Base-by-base conservation (phyloP, 2,797 vertebrate genomes). In the Sebastes steindachneri region DNA sequence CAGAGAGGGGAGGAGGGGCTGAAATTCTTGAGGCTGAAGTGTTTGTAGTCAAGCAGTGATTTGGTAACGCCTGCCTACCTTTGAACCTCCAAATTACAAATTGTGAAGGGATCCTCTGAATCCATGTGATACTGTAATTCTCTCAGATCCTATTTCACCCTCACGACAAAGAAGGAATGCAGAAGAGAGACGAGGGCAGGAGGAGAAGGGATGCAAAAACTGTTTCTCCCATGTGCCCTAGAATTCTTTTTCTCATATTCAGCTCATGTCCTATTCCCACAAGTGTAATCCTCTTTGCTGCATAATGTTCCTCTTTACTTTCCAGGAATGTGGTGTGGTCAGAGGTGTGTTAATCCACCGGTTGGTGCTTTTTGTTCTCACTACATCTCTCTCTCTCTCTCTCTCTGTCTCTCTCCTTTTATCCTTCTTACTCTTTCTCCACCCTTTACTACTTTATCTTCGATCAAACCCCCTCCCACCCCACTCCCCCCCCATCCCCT, bases 231-330 rank as follows among this genome's bases (percentile, higher is more conserved):
- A 23, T 73, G 72, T 84, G 80, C 58, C 83, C 79, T 77, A 21
- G 11, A 73, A 12, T 23, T 58, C 3, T 41, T 76, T 26, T 82
- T 68, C 76, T 76, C 59, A 80, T 84, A 73, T 74, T 83, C 72
- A 74, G 83, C 86, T 86, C 79, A 83, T 86, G 89, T 88, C 87
- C 74, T 81, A 86, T 90, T 93, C 91, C 88, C 90, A 91, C 88
- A 89, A 84, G 79, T 92, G 77, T 94, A 94, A 95, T 95, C 92
- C 90, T 94, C 92, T 95, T 95, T 92, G 83, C 88, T 89, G 86
- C 89, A 83, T 92, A 91, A 93, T 90, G 86, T 92, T 91, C 87
- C 87, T 85, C 84, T 88, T 86, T 90, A 84, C 89, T 89, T 89
- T 92, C 55, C 91, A 95, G 94, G 95, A 94, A 93, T 93, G 91